Percentiles rank a stretch among this genome's conserved stretches.
phyloP scores from a whole-genome alignment of 2,797 vertebrate species.

The Myripristis murdjan region DNA sequence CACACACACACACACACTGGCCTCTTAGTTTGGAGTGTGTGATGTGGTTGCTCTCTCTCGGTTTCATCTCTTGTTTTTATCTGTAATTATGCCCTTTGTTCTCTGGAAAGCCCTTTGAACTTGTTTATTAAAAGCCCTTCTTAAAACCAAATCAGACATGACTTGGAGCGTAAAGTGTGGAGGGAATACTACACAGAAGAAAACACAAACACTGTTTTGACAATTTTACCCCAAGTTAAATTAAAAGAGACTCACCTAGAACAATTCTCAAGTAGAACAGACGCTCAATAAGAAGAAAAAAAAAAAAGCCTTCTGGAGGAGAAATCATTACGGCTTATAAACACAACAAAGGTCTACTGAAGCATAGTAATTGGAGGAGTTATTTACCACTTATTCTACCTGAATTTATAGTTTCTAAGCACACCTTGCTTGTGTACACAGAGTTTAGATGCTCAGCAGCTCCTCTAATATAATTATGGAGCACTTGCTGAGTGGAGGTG shows the following conservation, averaged over 20 bases:
- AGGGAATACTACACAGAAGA: conserved; percentile 37
- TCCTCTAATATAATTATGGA: not conserved
- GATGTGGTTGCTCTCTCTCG: conserved; percentile 21
- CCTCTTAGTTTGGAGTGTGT: conserved; percentile 4
- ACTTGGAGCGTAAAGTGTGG: conserved; percentile 10
- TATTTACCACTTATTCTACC: too few relatives aligned
- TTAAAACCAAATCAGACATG: conserved; percentile 36
- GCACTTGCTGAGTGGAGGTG: too few relatives aligned
- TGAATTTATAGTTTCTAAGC: not conserved
- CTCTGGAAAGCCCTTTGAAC: conserved; percentile 43
- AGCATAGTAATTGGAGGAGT: too few relatives aligned
- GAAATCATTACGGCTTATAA: too few relatives aligned
- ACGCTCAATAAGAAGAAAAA: too few relatives aligned
- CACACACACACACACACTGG: not conserved
- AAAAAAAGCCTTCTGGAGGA: too few relatives aligned
- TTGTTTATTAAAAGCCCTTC: conserved; percentile 30
- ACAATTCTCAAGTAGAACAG: too few relatives aligned
- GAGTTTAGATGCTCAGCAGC: too few relatives aligned
- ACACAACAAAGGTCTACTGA: too few relatives aligned
- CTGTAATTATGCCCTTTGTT: conserved; percentile 63
- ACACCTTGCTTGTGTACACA: too few relatives aligned
- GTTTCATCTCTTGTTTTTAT: conserved; percentile 54
- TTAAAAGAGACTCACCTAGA: not conserved
- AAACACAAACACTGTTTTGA: not conserved
- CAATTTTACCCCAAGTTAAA: too few relatives aligned